phyloP scores from a whole-genome alignment of 2,888 invertebrate species.

The Mystacides longicornis region DNA sequence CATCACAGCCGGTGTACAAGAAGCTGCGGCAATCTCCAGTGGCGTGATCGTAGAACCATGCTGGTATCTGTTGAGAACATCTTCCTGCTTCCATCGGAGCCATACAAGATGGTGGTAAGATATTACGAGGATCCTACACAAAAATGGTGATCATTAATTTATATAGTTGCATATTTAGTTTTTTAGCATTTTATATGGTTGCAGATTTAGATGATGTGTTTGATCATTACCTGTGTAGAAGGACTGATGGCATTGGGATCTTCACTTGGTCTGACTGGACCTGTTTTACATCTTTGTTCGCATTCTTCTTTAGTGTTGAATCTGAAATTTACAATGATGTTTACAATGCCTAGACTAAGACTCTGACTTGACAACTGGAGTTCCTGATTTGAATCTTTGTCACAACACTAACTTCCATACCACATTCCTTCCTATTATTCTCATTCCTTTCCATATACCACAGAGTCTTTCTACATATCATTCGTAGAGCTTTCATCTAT shows the following conservation, averaged over 20 bases:
- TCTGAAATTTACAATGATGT: no score
- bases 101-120: conserved; percentile 54
- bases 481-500: no score
- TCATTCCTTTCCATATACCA: no score
- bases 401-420: no score
- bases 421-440: no score
- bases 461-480: no score
- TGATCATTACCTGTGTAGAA: conserved; percentile 12
- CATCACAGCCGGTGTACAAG: conserved; percentile 63
- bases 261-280: conserved; percentile 26
- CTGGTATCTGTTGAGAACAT: conserved; percentile 56
- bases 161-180: not conserved
- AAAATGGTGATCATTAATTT: not conserved
- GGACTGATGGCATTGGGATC: conserved; percentile 19
- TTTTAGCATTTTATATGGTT: not conserved
- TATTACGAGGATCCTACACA: conserved; percentile 4
- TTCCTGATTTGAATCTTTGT: no score
- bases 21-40: conserved; percentile 55
- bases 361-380: no score
- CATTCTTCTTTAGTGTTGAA: conserved; percentile 57
- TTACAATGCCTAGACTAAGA: no score
- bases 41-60: conserved; percentile 66
- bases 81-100: conserved; percentile 60
- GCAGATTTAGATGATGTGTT: not conserved
- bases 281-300: conserved; percentile 47